These are phyloP conservation scores for Drosophila seguyi DNA, from an alignment of 1,140 invertebrate species.

Conservation along the genomic window DNA sequence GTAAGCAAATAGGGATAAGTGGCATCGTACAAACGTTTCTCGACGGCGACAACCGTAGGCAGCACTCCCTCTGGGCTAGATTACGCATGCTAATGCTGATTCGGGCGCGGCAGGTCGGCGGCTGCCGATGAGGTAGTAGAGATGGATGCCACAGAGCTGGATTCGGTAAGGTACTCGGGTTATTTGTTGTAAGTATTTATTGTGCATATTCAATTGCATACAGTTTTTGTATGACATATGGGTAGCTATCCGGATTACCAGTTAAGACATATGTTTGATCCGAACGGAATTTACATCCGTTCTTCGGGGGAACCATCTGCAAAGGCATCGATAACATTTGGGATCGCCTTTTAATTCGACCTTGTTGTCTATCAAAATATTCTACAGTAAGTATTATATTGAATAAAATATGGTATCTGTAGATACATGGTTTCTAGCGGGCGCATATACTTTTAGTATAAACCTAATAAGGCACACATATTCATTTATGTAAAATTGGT, in stretches of 20 bases:
- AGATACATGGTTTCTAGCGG: slow-evolving; percentile 23
- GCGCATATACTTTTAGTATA: slow-evolving; percentile 70
- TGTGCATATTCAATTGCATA: slow-evolving; percentile 64
- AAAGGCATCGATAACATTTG: slow-evolving; percentile 52
- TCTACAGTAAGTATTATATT: slow-evolving; percentile 67
- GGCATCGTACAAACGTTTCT: not conserved
- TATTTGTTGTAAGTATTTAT: slow-evolving; percentile 74
- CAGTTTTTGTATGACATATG: slow-evolving; percentile 33
- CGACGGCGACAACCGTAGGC: too few relatives aligned
- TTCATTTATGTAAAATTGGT: slow-evolving; percentile 71
- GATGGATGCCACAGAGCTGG: not conserved
- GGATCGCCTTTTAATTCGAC: slow-evolving; percentile 21
- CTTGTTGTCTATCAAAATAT: slow-evolving; percentile 57
- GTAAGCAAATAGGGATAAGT: not conserved
- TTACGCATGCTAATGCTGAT: not conserved
- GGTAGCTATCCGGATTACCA: slow-evolving; percentile 16
- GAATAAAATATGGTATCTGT: slow-evolving; percentile 24
- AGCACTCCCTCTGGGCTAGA: not conserved
- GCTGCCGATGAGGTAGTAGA: not conserved
- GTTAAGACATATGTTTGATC: slow-evolving; percentile 46
- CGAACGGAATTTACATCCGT: slow-evolving; percentile 12
- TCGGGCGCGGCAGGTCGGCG: not conserved
- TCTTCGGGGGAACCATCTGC: not conserved
- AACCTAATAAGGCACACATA: slow-evolving; percentile 85
- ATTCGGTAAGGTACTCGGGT: slow-evolving; percentile 25